These are phyloP conservation scores for Mus minutoides DNA, from an alignment of 2,797 vertebrate genomes.

Conservation along the genomic window DNA sequence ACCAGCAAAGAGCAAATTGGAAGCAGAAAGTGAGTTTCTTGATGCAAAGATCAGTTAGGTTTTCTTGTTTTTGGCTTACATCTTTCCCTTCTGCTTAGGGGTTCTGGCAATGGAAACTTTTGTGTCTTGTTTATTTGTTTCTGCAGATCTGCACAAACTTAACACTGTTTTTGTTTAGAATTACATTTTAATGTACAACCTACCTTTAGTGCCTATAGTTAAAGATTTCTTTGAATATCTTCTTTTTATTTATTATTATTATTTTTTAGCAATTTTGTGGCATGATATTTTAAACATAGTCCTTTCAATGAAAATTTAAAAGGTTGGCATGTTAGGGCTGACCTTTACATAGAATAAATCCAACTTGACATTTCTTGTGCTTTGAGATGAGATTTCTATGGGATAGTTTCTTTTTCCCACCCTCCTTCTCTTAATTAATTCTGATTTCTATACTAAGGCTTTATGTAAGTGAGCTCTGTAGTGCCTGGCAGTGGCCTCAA, in stretches of 20 bases:
- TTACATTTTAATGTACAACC: background rate
- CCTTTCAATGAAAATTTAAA: conserved; percentile 78
- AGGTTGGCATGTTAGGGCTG: conserved; percentile 80
- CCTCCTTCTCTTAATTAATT: conserved; percentile 72
- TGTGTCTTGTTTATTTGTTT: background rate
- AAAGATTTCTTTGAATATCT: background rate
- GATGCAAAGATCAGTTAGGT: background rate
- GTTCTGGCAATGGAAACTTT: background rate
- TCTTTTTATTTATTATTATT: background rate
- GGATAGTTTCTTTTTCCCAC: conserved; percentile 61
- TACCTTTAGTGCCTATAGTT: conserved; percentile 4
- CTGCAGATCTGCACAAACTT: background rate
- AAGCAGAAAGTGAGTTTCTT: background rate
- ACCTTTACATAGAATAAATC: conserved; percentile 81
- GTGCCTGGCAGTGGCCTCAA: conserved; percentile 48
- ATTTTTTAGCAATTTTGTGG: conserved; percentile 66
- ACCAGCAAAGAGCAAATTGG: background rate
- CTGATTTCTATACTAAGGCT: conserved; percentile 50
- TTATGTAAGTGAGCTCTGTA: conserved; percentile 66
- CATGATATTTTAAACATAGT: conserved; percentile 76
- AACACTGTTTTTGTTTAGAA: conserved; percentile 40
- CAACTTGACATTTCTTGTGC: conserved; percentile 78
- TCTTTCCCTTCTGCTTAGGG: background rate
- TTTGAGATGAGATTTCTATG: conserved; percentile 63
- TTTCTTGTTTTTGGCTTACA: background rate